Evolutionary conservation across 2,888 invertebrate species (phyloP).

Genomic region (Geophilus truncorum): DNA sequence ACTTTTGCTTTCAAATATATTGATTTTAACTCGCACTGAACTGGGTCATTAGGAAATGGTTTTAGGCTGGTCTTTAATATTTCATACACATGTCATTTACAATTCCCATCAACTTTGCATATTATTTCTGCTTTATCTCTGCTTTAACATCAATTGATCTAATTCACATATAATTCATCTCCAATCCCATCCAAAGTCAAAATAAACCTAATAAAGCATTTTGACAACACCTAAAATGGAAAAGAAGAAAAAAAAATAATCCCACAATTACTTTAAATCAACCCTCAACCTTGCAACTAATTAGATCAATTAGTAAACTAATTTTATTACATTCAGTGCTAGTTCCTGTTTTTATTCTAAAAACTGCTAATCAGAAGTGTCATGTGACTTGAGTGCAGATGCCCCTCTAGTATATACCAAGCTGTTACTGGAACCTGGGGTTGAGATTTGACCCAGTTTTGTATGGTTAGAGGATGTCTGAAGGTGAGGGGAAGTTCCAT

Average conservation of each 20-base stretch:
- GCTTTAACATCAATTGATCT: background rate
- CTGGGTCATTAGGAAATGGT: conserved; percentile 5
- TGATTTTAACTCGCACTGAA: background rate
- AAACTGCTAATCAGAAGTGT: background rate
- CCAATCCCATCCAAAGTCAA: background rate
- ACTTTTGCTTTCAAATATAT: background rate
- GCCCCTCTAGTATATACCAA: background rate
- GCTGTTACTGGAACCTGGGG: background rate
- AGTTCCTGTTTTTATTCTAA: background rate
- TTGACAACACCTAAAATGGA: too few relatives aligned
- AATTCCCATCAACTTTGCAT: background rate
- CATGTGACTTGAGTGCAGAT: background rate
- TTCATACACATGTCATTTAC: background rate
- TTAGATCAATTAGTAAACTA: background rate
- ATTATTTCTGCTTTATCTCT: background rate
- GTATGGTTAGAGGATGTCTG: conserved; percentile 15
- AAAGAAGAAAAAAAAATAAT: too few relatives aligned
- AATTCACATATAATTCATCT: background rate
- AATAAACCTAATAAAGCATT: background rate
- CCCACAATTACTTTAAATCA: background rate
- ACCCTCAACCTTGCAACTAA: background rate
- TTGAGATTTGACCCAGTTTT: conserved; percentile 6
- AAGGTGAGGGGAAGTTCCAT: conserved; percentile 19
- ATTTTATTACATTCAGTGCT: background rate
- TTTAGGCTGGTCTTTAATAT: background rate